phyloP scores from a whole-genome alignment of 1,140 invertebrate species.

The Araneus ventricosus region DNA sequence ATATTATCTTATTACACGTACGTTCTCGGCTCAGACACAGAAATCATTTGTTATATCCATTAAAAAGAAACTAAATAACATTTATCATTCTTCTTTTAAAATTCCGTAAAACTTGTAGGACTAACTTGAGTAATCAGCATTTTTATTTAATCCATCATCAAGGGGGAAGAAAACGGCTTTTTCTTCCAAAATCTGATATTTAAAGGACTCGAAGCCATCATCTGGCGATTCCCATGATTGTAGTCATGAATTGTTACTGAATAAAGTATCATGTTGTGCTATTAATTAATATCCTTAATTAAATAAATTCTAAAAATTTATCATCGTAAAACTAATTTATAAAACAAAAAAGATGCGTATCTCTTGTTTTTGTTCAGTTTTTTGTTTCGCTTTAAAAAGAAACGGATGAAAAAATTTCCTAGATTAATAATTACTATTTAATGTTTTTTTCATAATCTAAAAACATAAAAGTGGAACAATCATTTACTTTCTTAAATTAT shows the following conservation, averaged over 20 bases:
- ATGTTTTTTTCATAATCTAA: background rate
- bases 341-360: background rate
- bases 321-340: background rate
- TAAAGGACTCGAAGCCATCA: background rate
- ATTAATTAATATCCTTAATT: slow-evolving; percentile 15
- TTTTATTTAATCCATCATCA: background rate
- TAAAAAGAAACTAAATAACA: too few relatives aligned
- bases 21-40: too few relatives aligned
- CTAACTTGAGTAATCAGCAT: background rate
- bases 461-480: background rate
- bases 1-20: too few relatives aligned
- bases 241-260: background rate
- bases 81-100: background rate
- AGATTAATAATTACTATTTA: background rate
- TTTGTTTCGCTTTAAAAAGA: background rate
- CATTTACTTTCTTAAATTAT: slow-evolving; percentile 14
- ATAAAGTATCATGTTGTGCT: background rate
- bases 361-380: background rate
- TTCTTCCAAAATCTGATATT: background rate
- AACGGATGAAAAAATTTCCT: background rate
- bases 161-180: background rate
- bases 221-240: background rate
- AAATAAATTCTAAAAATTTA: background rate
- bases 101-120: background rate
- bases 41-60: too few relatives aligned